Base-by-base conservation (phyloP, 2,888 invertebrate genomes). In the Ennomos quercinarius region DNA sequence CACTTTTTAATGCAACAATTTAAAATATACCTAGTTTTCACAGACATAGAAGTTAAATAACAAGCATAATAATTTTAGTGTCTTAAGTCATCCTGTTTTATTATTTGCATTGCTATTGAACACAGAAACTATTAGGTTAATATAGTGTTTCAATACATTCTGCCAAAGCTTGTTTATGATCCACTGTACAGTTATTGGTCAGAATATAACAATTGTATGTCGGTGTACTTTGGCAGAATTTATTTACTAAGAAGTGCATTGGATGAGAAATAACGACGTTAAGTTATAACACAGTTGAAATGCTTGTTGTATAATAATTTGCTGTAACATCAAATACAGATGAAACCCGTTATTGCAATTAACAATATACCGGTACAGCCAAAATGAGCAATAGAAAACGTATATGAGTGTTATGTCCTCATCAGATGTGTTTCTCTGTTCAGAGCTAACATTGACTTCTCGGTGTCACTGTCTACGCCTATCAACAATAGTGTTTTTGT, bases 31-130 rank as follows among this genome's bases (percentile, higher is more conserved):
- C 43, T 59, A 59, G 59, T 40, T 40, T 41, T 42, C 60, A 56
- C 55, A 36, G 38, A 60, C 9, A 47, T 45, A 49, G 43, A 50
- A 50, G 12, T n/a, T 34, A 38, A 38, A 13, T 13, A 34, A 42
- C 10, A 41, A 42, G 42, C 40, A 42, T 48, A 36, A 17, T 27
- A 27, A 27, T 27, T 43, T 45, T 46, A 51, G 42, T 37, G n/a
- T 44, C 37, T 10, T 53, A 53, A 34, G 38, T 45, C 49, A 51
- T 46, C 54, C 38, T 43, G 51, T 61, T 56, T 52, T 64, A 66
- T 66, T 47, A 66, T 66, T 68, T 68, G 64, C 66, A 63, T 64
- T 61, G 62, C 63, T 63, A 58, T 56, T 53, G 17, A 48, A 65
- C 61, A 67, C 61, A 37, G 44, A 52, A 50, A 40, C 51, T 40